Evolutionary conservation across 2,797 vertebrate genomes (phyloP), one percentile per base, ranked within the genome.

Genomic region (Naso thynnoides): DNA sequence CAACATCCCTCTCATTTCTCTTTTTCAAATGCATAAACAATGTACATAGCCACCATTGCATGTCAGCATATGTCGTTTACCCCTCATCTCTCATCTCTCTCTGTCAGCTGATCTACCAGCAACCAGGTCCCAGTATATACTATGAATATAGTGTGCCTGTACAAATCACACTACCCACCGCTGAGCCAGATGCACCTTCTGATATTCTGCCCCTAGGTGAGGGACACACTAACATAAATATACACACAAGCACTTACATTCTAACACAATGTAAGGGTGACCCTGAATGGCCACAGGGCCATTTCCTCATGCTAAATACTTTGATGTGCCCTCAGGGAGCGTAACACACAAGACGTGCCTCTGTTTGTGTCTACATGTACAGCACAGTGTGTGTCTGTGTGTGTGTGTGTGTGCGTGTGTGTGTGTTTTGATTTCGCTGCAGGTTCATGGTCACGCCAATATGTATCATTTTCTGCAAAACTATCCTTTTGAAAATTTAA

Each of bases 71-170:
- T 18, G 39, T 23, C 9, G 21, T 36, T 14, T 18, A 45, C 7
- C 18, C 29, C 18, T 59, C 13, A 45, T 45, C 21, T 54, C 15
- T 55, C 39, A 55, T 72, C 8, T 52, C 16, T 57, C 33, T 56
- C 42, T 19, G 38, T 54, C 77, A 95, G 94, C 45, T 95, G 54
- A 95, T 95, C 79, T 95, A 95, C 76, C 93, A 95, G 74, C 94
- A 94, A 62, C 92, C 94, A 45, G 85, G 84, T 59, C 89, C 92
- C 24, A 86, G 80, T 59, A 65, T 95, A 27, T 68, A 83, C 76
- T 95, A 92, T 82, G 93, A 95, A 74, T 95, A 94, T 72, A 88
- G 79, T 23, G 38, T 91, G 27, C 92, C 90, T 55, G 80, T 83
- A 65, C 62, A 81, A 26, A 84, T 83, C 36, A 70, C 63, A 59